These are phyloP conservation scores for Scylla paramamosain DNA, from an alignment of 1,140 invertebrate genomes.

Conservation along the genomic window DNA sequence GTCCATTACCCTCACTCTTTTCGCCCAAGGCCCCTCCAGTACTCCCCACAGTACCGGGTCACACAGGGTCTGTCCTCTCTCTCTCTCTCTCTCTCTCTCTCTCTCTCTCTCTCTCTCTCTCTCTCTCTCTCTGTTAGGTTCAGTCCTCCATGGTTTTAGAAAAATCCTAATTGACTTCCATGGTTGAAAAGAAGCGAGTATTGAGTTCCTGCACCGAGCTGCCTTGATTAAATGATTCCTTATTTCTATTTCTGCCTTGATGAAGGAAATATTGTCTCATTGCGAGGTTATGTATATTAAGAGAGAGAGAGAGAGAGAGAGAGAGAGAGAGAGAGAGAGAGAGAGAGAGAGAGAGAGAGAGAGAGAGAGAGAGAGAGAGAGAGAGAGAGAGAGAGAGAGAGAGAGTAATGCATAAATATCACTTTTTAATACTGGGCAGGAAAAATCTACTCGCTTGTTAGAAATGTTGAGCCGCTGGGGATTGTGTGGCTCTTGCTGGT, in stretches of 20 bases:
- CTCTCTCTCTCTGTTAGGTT: not conserved
- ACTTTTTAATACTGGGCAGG: not conserved
- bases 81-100: too few species aligned
- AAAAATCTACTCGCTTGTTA: not conserved
- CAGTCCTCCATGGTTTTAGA: not conserved
- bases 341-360: slow-evolving; percentile 34
- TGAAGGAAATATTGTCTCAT: too few species aligned
- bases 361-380: slow-evolving; percentile 44
- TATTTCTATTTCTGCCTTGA: not conserved
- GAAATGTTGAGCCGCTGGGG: slow-evolving; percentile 8
- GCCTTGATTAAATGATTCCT: not conserved
- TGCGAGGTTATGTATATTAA: too few species aligned
- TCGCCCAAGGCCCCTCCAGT: not conserved
- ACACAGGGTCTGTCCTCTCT: not conserved
- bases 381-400: slow-evolving; percentile 44
- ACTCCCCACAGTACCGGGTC: not conserved
- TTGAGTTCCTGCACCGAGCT: not conserved
- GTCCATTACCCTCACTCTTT: not conserved
- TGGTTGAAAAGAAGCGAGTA: slow-evolving; percentile 22
- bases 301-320: too few species aligned
- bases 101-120: not conserved
- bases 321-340: not conserved
- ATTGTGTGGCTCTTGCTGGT: not conserved
- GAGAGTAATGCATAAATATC: not conserved
- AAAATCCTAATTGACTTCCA: slow-evolving; percentile 15